These are phyloP conservation scores for Darevskia nairensis DNA, from an alignment of 2,797 vertebrate genomes.

Conservation along the genomic window DNA sequence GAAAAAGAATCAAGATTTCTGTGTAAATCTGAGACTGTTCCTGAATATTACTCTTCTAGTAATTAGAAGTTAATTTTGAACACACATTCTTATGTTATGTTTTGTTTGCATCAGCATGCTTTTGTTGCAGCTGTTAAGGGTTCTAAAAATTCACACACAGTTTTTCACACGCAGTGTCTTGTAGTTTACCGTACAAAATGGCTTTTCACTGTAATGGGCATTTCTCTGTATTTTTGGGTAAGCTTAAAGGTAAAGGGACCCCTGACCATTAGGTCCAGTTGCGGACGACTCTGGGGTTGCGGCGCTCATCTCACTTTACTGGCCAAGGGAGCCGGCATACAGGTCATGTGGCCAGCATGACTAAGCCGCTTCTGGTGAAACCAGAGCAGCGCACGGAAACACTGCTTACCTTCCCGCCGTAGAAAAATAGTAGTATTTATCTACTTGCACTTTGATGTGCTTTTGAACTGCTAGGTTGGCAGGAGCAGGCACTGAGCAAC, in stretches of 20 bases:
- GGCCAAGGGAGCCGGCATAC: too few species aligned
- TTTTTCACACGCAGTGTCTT: background rate
- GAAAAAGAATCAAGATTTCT: conserved; percentile 31
- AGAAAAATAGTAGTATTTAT: too few species aligned
- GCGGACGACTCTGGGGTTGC: too few species aligned
- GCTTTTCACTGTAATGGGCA: background rate
- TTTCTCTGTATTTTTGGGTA: background rate
- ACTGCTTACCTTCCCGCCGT: too few species aligned
- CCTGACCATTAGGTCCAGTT: too few species aligned
- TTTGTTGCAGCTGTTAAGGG: background rate
- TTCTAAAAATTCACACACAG: background rate
- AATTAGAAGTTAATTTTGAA: background rate
- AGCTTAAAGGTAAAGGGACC: background rate
- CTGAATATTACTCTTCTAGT: conserved; percentile 18
- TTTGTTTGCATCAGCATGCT: background rate
- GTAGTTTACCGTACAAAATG: background rate
- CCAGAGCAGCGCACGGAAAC: too few species aligned
- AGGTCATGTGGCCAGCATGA: too few species aligned
- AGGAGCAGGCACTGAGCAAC: too few species aligned
- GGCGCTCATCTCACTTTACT: too few species aligned
- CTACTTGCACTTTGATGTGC: too few species aligned
- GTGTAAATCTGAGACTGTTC: conserved; percentile 43
- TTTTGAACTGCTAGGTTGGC: too few species aligned
- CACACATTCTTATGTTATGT: background rate
- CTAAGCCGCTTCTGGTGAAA: too few species aligned